Base-by-base conservation (phyloP, 1,140 invertebrate species). In the Anoplophora glabripennis region DNA sequence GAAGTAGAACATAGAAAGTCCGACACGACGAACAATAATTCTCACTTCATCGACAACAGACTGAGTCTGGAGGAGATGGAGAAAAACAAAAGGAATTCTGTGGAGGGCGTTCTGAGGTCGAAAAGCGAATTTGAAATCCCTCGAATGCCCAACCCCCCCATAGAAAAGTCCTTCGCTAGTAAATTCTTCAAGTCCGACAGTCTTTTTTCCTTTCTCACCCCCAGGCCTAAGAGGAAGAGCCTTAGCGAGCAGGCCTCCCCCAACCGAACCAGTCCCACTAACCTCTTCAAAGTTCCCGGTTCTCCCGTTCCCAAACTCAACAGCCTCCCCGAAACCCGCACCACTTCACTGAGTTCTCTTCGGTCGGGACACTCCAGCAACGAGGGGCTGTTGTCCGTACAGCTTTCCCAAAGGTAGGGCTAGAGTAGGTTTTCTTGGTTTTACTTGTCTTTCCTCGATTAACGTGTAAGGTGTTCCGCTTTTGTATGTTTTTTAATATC, bases 61-160 rank as follows among this genome's bases (percentile, higher is more conserved):
- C 11, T 38, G 3, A 53, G 47, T 14, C 18, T 45, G 12, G 33
- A 59, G 7, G 48, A 28, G 8, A 18, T 55, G 37, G n/a, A 45
- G 7, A 52, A 46, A 21, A 17, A 52, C 9, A 35, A 56, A 14
- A 48, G 37, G 12, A 52, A 56, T 7, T 33, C 49, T 5, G 38
- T 57, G 4, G 57, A 67, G 21, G 71, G 63, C 4, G 70, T 74
- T n/a, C 36, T 73, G 28, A 53, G 68, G n/a, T 74, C 72, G 0
- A 72, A 72, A 59, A 73, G 71, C 56, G 72, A 74, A 21, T 73
- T 70, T 53, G 65, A 70, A 52, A 74, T 75, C n/a, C 70, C 71
- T 0, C 55, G 65, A 41, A 53, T 66, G 17, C 59, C 56, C 8
- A 49, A 51, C 7, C 10, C 55, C 14, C 47, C 49, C 34, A 34